Conservation (phyloP, 2,888 invertebrate species). For the Pegoplata infirma region DNA sequence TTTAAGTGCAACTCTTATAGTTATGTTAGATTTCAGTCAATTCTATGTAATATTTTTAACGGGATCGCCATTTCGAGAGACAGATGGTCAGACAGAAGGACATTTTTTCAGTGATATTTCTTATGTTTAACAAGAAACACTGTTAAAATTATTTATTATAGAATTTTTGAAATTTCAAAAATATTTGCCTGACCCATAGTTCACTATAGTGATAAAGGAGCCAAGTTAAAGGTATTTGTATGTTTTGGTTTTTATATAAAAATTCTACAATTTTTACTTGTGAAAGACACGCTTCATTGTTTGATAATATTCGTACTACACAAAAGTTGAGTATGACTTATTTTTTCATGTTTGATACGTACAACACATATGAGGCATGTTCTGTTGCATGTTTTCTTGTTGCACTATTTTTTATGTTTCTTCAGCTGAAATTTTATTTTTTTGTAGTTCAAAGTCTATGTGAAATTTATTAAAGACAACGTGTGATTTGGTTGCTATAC, state of each 20-base stretch:
- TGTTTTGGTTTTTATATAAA: constrained; percentile 14
- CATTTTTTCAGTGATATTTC: too few species aligned
- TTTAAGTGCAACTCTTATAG: too few species aligned
- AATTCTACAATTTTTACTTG: constrained; percentile 34
- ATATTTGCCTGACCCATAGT: background rate
- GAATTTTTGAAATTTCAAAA: background rate
- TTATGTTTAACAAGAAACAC: too few species aligned
- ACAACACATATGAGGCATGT: constrained; percentile 55
- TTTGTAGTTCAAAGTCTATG: constrained; percentile 56
- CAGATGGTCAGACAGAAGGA: too few species aligned
- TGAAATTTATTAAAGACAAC: constrained; percentile 59
- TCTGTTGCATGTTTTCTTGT: constrained; percentile 43
- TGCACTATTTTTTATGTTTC: constrained; percentile 5
- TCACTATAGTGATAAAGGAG: constrained; percentile 38
- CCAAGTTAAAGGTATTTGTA: constrained; percentile 29
- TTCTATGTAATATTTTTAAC: too few species aligned
- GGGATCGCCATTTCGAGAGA: too few species aligned
- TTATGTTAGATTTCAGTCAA: too few species aligned
- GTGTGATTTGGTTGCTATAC: constrained; percentile 35
- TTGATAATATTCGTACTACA: constrained; percentile 6
- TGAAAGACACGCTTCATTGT: constrained; percentile 26
- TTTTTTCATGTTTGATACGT: constrained; percentile 27
- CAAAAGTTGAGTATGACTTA: constrained; percentile 4
- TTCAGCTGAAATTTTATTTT: constrained; percentile 13
- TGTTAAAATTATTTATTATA: too few species aligned